These are phyloP conservation scores for Polydrusus tereticollis DNA, from an alignment of 2,888 invertebrate genomes.

Conservation along the genomic window DNA sequence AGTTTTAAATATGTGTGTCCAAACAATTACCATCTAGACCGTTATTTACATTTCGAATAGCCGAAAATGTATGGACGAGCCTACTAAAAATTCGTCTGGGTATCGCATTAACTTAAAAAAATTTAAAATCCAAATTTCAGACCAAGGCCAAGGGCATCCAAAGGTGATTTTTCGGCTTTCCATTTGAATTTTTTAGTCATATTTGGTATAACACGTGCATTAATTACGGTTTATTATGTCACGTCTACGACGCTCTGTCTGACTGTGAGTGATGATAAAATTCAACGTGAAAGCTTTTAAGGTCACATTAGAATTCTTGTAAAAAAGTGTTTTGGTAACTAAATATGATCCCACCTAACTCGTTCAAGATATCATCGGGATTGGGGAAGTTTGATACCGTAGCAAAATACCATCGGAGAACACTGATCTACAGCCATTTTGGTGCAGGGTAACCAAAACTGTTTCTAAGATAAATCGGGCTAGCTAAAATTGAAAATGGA, in stretches of 20 bases:
- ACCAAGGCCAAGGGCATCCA: conserved; percentile 54
- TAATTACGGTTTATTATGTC: background rate
- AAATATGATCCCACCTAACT: too few species aligned
- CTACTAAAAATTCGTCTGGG: conserved; percentile 53
- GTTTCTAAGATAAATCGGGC: too few species aligned
- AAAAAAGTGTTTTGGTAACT: too few species aligned
- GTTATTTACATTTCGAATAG: conserved; percentile 42
- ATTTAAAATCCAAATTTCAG: conserved; percentile 53
- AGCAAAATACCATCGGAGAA: too few species aligned
- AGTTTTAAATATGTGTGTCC: background rate
- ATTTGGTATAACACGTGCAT: background rate
- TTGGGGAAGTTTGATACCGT: too few species aligned
- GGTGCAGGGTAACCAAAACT: too few species aligned
- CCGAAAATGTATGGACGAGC: conserved; percentile 40
- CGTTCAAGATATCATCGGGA: too few species aligned
- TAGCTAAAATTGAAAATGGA: too few species aligned
- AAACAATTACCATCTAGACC: conserved; percentile 22
- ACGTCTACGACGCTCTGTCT: conserved; percentile 5
- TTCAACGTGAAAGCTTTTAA: background rate
- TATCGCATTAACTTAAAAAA: conserved; percentile 43
- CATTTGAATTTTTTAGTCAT: conserved; percentile 18
- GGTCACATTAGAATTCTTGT: too few species aligned
- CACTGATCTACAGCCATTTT: too few species aligned
- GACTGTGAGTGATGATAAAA: background rate
- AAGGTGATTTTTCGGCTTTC: conserved; percentile 51